Evolutionary conservation across 1,140 invertebrate genomes (phyloP).

Genomic region (Hycleus phaleratus): DNA sequence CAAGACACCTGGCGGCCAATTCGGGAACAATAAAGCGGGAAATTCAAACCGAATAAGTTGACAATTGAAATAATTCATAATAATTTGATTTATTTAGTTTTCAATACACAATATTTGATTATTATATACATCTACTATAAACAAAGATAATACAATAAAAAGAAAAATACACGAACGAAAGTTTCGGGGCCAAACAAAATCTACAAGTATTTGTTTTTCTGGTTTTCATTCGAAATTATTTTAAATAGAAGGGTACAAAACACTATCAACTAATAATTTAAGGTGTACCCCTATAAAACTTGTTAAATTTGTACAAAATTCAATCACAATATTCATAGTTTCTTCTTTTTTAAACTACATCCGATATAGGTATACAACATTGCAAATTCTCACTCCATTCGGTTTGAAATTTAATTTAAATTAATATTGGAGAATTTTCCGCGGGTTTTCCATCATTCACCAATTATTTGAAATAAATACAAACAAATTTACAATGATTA

Average conservation of each 20-base stretch:
- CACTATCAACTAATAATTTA: slow-evolving; percentile 1
- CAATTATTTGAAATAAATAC: too few species aligned
- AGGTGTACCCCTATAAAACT: neutral
- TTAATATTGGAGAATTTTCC: too few species aligned
- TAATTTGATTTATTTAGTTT: slow-evolving; percentile 7
- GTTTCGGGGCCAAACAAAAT: too few species aligned
- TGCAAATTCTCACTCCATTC: neutral
- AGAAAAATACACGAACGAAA: slow-evolving; percentile 9
- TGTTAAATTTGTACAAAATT: slow-evolving; percentile 14
- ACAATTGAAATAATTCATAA: too few species aligned
- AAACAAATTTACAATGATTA: too few species aligned
- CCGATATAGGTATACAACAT: neutral
- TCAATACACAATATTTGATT: slow-evolving; percentile 13
- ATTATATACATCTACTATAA: slow-evolving; percentile 20
- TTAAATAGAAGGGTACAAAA: slow-evolving; percentile 2
- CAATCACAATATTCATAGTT: neutral
- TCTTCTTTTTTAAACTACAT: neutral
- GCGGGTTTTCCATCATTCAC: too few species aligned
- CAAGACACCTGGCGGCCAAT: too few species aligned
- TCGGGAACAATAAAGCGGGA: neutral
- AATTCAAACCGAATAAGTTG: too few species aligned
- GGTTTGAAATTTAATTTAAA: neutral
- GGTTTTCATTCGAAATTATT: neutral
- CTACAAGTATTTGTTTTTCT: neutral
- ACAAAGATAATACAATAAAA: slow-evolving; percentile 19